Evolutionary conservation across 2,797 vertebrate species (phyloP).

Genomic region (Streptopelia turtur): DNA sequence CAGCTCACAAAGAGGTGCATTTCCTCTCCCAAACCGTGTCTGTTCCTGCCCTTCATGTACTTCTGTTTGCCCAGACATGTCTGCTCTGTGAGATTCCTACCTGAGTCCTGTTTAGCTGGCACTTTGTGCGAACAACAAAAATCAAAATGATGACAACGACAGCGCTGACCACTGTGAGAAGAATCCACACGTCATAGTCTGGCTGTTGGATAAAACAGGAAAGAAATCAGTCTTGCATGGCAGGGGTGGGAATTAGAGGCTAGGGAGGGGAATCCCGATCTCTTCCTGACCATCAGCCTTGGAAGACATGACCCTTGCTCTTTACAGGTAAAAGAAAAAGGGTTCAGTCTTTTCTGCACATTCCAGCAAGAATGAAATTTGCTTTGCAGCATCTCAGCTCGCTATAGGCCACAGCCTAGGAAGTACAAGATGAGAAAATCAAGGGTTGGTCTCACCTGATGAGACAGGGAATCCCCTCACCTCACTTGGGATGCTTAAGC

Average conservation of each 20-base stretch:
- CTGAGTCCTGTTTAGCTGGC: constrained; percentile 88
- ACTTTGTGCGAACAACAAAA: constrained; percentile 90
- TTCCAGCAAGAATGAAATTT: not conserved
- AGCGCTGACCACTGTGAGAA: constrained; percentile 91
- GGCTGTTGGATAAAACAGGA: constrained; percentile 77
- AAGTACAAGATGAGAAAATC: not conserved
- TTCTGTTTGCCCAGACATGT: not conserved
- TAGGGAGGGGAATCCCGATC: not conserved
- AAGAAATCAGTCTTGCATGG: not conserved
- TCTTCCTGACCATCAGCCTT: not conserved
- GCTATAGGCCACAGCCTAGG: not conserved
- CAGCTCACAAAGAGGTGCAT: not conserved
- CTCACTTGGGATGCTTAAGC: not conserved
- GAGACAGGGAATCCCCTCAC: not conserved
- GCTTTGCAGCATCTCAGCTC: not conserved
- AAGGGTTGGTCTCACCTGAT: not conserved
- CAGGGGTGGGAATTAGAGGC: not conserved
- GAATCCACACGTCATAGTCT: constrained; percentile 93
- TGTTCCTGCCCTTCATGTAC: not conserved
- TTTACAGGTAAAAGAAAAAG: not conserved
- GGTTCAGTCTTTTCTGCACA: not conserved
- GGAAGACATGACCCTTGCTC: not conserved
- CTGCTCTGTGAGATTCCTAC: constrained; percentile 72
- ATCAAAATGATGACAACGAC: constrained; percentile 89
- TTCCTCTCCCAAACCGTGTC: not conserved